Evolutionary conservation across 2,888 invertebrate genomes (phyloP).

Genomic region (Meteorus colon): DNA sequence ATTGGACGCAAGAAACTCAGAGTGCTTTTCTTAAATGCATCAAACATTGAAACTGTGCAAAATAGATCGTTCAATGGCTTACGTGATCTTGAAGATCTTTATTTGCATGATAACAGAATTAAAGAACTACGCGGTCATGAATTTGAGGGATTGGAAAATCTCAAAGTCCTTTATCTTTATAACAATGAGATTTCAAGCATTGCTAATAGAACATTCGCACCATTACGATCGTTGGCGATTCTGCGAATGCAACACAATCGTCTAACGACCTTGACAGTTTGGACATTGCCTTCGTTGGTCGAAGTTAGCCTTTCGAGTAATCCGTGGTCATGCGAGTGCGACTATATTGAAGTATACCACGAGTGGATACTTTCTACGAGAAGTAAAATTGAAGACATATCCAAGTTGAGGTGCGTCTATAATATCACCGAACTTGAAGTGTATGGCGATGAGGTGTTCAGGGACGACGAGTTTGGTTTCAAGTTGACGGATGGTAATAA

Average conservation of each 20-base stretch:
- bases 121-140: slow-evolving; percentile 84
- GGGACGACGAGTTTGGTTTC: slow-evolving; percentile 78
- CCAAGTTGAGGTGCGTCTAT: slow-evolving; percentile 81
- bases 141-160: slow-evolving; percentile 84
- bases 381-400: slow-evolving; percentile 78
- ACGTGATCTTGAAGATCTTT: slow-evolving; percentile 82
- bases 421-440: slow-evolving; percentile 78
- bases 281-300: slow-evolving; percentile 81
- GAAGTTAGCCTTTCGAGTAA: slow-evolving; percentile 82
- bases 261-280: slow-evolving; percentile 81
- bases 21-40: slow-evolving; percentile 84
- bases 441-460: slow-evolving; percentile 76
- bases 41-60: slow-evolving; percentile 85
- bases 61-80: slow-evolving; percentile 91
- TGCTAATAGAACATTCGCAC: slow-evolving; percentile 82
- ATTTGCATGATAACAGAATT: slow-evolving; percentile 84
- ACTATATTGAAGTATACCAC: slow-evolving; percentile 83
- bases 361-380: slow-evolving; percentile 84
- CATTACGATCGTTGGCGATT: slow-evolving; percentile 79
- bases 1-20: slow-evolving; percentile 87
- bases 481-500: slow-evolving; percentile 62
- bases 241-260: slow-evolving; percentile 84
- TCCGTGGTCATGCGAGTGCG: slow-evolving; percentile 90
- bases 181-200: slow-evolving; percentile 83
- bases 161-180: slow-evolving; percentile 83